phyloP scores from a whole-genome alignment of 2,797 vertebrate species.

The Pelobates cultripes region DNA sequence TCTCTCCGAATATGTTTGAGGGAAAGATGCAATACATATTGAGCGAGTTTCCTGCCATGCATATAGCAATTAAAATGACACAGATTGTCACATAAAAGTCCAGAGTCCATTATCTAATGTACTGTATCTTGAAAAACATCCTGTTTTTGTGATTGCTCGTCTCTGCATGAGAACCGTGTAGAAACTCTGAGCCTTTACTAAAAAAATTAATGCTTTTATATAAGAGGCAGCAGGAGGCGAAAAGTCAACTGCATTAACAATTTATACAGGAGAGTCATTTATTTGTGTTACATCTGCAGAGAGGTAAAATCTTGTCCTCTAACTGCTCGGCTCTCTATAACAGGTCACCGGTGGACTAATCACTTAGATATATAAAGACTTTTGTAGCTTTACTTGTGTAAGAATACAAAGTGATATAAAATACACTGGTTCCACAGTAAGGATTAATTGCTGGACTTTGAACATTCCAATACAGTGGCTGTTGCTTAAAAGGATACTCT shows the following conservation, averaged over 20 bases:
- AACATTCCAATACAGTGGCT: too few relatives aligned
- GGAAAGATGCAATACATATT: constrained; percentile 1
- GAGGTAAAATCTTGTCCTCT: not conserved
- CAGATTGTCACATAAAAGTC: constrained; percentile 39
- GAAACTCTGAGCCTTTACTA: not conserved
- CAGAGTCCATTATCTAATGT: constrained; percentile 33
- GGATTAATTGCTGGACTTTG: too few relatives aligned
- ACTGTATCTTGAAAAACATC: constrained; percentile 12
- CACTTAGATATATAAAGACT: too few relatives aligned
- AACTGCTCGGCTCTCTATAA: not conserved
- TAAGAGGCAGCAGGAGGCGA: constrained; percentile 23
- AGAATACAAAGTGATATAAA: too few relatives aligned
- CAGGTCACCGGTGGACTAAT: too few relatives aligned
- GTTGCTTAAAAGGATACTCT: too few relatives aligned
- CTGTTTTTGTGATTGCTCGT: constrained; percentile 8
- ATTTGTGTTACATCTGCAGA: constrained; percentile 31
- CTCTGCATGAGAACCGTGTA: constrained; percentile 4
- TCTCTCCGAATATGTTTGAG: not conserved
- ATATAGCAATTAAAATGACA: constrained; percentile 25
- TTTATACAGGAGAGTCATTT: constrained; percentile 10
- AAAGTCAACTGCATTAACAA: constrained; percentile 34
- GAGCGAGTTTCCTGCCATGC: not conserved
- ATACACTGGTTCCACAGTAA: too few relatives aligned
- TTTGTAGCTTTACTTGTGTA: too few relatives aligned
- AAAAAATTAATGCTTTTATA: constrained; percentile 6